phyloP scores from a whole-genome alignment of 2,797 vertebrate genomes.

The Typhlichthys eigenmanni region DNA sequence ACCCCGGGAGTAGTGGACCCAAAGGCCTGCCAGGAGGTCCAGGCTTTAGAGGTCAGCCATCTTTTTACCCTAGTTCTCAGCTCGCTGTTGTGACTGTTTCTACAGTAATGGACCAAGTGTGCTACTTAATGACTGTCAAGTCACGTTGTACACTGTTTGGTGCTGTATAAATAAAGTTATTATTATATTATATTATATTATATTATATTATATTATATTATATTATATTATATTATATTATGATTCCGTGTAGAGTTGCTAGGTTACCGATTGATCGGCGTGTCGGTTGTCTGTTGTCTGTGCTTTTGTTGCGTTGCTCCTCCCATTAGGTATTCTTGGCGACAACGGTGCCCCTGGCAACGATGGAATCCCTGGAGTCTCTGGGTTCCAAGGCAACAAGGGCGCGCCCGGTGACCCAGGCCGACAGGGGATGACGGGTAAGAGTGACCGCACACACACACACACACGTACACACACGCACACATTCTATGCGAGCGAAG shows the following conservation, averaged over 20 bases:
- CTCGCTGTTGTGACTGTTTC: not conserved
- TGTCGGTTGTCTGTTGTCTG: no score
- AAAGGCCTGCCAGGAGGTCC: conserved; percentile 82
- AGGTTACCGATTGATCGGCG: not conserved
- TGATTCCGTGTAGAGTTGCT: no score
- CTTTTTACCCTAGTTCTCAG: not conserved
- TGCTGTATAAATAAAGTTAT: no score
- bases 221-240: not conserved
- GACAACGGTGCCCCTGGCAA: conserved; percentile 80
- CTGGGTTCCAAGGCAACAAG: conserved; percentile 79
- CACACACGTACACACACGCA: no score
- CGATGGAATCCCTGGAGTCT: conserved; percentile 78
- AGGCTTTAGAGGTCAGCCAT: conserved; percentile 81
- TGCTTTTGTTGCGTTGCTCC: not conserved
- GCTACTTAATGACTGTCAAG: no score
- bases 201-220: no score
- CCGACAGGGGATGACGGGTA: conserved; percentile 83
- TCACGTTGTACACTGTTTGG: no score
- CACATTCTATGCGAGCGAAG: no score
- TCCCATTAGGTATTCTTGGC: conserved; percentile 76
- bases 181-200: not conserved
- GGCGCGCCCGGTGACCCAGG: conserved; percentile 84
- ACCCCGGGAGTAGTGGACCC: conserved; percentile 77
- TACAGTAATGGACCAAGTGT: not conserved
- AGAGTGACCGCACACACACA: conserved; percentile 4